phyloP scores from a whole-genome alignment of 2,797 vertebrate genomes.

The Brachymystax lenok region DNA sequence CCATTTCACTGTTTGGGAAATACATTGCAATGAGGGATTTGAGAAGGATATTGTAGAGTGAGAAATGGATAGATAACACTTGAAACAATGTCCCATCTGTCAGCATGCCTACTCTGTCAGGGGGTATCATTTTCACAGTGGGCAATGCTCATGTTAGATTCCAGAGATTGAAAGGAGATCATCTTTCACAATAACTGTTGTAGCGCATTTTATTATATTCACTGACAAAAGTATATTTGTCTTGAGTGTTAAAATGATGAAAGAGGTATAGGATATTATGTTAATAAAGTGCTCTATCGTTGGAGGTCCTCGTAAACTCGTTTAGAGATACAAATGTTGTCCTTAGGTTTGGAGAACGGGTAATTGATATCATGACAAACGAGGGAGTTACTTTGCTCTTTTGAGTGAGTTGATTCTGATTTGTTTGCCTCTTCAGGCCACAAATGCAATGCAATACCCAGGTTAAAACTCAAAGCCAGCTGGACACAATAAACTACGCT shows the following conservation, averaged over 20 bases:
- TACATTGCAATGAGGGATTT: slow-evolving; percentile 1
- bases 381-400: neutral
- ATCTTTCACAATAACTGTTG: neutral
- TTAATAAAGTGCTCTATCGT: neutral
- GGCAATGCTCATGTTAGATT: neutral
- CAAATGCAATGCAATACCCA: no score
- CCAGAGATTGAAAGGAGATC: neutral
- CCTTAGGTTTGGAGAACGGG: neutral
- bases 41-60: neutral
- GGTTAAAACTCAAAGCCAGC: no score
- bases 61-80: neutral
- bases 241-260: neutral
- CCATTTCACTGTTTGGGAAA: neutral
- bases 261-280: neutral
- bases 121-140: slow-evolving; percentile 24
- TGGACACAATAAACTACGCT: no score
- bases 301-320: neutral
- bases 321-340: neutral
- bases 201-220: neutral
- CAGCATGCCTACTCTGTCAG: slow-evolving; percentile 37
- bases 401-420: neutral
- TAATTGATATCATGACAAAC: neutral
- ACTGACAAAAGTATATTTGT: neutral
- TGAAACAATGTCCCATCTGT: slow-evolving; percentile 47
- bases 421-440: no score